Percentiles rank a stretch among this genome's conserved stretches.
phyloP scores from a whole-genome alignment of 2,888 invertebrate genomes.

The Heterodera filipjevi region DNA sequence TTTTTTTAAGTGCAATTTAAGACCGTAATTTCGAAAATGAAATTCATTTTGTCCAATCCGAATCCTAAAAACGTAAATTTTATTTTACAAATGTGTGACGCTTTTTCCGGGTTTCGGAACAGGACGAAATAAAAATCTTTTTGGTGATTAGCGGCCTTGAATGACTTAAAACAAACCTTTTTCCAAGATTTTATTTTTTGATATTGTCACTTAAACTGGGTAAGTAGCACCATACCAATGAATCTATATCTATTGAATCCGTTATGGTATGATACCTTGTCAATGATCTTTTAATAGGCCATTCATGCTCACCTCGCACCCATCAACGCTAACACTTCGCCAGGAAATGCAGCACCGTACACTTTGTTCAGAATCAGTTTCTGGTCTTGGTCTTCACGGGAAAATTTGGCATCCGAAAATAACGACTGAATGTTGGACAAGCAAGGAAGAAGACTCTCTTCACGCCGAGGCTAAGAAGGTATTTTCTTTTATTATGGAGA shows the following conservation, averaged over 20 bases:
- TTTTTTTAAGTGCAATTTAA: too few species aligned
- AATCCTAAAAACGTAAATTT: neutral
- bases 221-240: too few species aligned
- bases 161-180: too few species aligned
- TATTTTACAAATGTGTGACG: neutral
- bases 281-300: too few species aligned
- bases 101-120: too few species aligned
- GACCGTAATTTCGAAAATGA: neutral
- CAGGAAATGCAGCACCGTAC: slow-evolving; percentile 56
- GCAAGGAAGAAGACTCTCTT: slow-evolving; percentile 22
- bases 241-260: too few species aligned
- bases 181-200: too few species aligned
- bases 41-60: slow-evolving; percentile 8
- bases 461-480: slow-evolving; percentile 31
- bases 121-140: too few species aligned
- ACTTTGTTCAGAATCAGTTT: slow-evolving; percentile 44
- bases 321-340: slow-evolving; percentile 57
- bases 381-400: slow-evolving; percentile 9
- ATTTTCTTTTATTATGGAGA: too few species aligned
- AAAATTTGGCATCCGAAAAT: slow-evolving; percentile 23
- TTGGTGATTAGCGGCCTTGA: too few species aligned
- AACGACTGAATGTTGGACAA: slow-evolving; percentile 19
- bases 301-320: slow-evolving; percentile 45
- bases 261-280: too few species aligned
- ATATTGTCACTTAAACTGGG: too few species aligned